Percentiles rank a stretch among this genome's conserved stretches.
Evolutionary conservation across 2,113 vertebrate genomes (phyloP).

Genomic region (Lepisosteus oculatus): DNA sequence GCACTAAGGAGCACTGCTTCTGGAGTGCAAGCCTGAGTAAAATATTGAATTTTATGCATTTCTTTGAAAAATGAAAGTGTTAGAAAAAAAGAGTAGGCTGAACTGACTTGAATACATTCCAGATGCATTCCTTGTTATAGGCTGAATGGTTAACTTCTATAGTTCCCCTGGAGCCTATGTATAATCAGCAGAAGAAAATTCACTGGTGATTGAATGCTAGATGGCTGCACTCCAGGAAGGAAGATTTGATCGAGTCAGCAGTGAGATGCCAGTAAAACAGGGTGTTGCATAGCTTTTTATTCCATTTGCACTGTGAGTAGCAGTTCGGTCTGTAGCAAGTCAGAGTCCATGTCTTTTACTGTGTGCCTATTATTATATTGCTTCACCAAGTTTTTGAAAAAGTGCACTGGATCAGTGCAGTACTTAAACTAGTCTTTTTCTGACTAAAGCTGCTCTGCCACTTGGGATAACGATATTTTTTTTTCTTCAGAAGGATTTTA

Average conservation of each 20-base stretch:
- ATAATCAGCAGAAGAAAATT: conserved; percentile 30
- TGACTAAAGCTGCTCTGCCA: no score
- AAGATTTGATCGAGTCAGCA: conserved; percentile 29
- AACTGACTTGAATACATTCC: not conserved
- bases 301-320: conserved; percentile 25
- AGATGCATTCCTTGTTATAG: not conserved
- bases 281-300: not conserved
- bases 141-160: conserved; percentile 2
- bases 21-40: not conserved
- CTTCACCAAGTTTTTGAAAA: no score
- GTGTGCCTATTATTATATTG: not conserved
- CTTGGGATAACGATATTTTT: no score
- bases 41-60: not conserved
- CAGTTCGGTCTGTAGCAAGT: conserved; percentile 23
- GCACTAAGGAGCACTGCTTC: no score
- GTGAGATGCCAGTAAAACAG: conserved; percentile 3
- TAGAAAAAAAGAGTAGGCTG: not conserved
- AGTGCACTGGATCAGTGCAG: no score
- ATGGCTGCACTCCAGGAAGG: conserved; percentile 22
- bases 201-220: conserved; percentile 27
- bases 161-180: conserved; percentile 4
- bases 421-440: no score
- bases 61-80: not conserved
- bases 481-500: no score
- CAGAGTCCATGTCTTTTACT: conserved; percentile 18